These are phyloP conservation scores for Siphamia tubifer DNA, from an alignment of 2,113 vertebrate genomes.

Conservation along the genomic window DNA sequence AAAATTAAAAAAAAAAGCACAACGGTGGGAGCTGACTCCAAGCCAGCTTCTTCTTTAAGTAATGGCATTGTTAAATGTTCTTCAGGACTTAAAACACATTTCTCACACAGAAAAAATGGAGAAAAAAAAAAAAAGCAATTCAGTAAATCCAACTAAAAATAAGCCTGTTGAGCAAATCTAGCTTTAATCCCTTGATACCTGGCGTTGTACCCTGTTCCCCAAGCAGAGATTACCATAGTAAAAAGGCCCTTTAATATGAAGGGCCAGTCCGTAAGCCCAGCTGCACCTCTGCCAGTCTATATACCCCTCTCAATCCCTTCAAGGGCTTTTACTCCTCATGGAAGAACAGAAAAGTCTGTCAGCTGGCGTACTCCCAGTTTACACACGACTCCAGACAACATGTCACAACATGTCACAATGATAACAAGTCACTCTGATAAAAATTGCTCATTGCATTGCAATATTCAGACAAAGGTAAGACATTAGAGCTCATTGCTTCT, in stretches of 20 bases:
- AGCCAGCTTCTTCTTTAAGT: constrained; percentile 67
- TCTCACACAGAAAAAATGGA: constrained; percentile 60
- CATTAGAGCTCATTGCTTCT: constrained; percentile 78
- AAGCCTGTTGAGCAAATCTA: constrained; percentile 47
- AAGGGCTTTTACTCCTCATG: constrained; percentile 45
- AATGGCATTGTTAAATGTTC: constrained; percentile 68
- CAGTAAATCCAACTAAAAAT: constrained; percentile 41
- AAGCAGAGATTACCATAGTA: constrained; percentile 69
- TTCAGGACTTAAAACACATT: constrained; percentile 44
- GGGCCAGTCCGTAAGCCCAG: constrained; percentile 63
- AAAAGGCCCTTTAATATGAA: constrained; percentile 81
- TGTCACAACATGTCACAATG: constrained; percentile 72
- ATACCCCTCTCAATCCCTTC: constrained; percentile 8
- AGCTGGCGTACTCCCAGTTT: constrained; percentile 59
- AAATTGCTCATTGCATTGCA: constrained; percentile 81
- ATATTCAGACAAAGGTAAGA: constrained; percentile 80
- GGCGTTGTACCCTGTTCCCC: constrained; percentile 73
- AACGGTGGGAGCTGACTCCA: constrained; percentile 71
- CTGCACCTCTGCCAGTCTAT: constrained; percentile 27
- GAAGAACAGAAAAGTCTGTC: constrained; percentile 69
- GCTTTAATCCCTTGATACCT: constrained; percentile 57
- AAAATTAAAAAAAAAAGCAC: constrained; percentile 74
- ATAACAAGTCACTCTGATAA: constrained; percentile 74
- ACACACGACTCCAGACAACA: constrained; percentile 70
- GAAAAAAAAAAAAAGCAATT: constrained; percentile 46